Base-by-base conservation (phyloP, 2,113 vertebrate species). In the Rhinopomastus cyanomelas region DNA sequence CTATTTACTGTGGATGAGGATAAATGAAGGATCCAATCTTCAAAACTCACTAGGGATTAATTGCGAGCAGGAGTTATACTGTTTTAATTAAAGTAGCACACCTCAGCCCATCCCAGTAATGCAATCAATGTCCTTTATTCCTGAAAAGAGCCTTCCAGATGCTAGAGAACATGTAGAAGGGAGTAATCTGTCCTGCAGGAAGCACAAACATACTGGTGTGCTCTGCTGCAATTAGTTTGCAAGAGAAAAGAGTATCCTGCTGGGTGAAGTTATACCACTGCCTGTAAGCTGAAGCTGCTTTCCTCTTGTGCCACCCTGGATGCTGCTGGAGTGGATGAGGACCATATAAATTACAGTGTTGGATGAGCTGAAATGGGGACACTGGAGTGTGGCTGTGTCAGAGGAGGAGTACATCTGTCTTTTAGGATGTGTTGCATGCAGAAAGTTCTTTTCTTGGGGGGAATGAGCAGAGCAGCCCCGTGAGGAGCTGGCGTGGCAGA, bases 71-170 rank as follows among this genome's bases (percentile, higher is more conserved):
- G 78, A 90, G 44, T 85, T 81, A 68, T 17, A 60, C 37, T 51
- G 80, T 34, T 90, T 92, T 81, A 85, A 90, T 92, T 87, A 85
- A 83, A 87, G 53, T 53, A 37, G 22, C 37, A 34, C 30, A 68
- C 30, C 72, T 81, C 32, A 73, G 37, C 36, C 56, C 36, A 59
- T 19, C 36, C 46, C 60, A 67, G 55, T 48, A 85, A 85, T 36
- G 32, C 23, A 67, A 48, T 55, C 30, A 22, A 67, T 46, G 34
- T 56, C 36, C 36, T 76, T 68, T 81, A 32, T 48, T 21, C 39
- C 21, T 71, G 59, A 6, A 76, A 80, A 87, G 34, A 62, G 73
- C 74, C 81, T 85, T 27, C 55, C 21, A 34, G 46, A n/a, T 49
- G 16, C 5, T 37, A 60, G 7, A 68, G 19, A 61, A 30, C 11